Conservation (phyloP, 2,113 vertebrate genomes). For the Synchiropus splendidus region DNA sequence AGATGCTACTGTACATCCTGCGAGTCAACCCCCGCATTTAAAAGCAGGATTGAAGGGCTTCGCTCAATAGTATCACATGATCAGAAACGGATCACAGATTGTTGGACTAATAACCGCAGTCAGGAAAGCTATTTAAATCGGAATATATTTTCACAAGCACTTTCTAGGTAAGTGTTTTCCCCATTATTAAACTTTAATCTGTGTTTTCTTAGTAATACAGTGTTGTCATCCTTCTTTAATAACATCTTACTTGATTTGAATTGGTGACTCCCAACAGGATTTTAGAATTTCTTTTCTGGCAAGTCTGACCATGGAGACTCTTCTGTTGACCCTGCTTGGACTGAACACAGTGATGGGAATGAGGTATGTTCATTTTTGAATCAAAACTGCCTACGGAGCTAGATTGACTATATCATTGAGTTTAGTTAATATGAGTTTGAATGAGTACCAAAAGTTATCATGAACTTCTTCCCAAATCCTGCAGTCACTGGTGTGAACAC, state of each 20-base stretch:
- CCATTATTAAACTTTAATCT: background rate
- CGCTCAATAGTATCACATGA: constrained; percentile 9
- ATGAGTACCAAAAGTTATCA: too few species aligned
- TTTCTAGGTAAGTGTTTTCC: constrained; percentile 31
- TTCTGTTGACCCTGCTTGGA: constrained; percentile 53
- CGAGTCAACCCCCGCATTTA: constrained; percentile 40
- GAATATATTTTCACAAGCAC: constrained; percentile 1
- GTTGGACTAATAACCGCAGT: background rate
- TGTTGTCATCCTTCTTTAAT: background rate
- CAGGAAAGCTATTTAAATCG: background rate
- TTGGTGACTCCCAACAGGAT: background rate
- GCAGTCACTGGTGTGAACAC: constrained; percentile 77
- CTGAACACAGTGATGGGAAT: constrained; percentile 35
- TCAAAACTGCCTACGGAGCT: too few species aligned
- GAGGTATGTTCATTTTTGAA: constrained; percentile 59
- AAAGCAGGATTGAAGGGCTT: constrained; percentile 30
- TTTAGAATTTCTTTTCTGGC: background rate
- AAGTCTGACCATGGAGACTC: constrained; percentile 26
- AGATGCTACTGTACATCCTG: constrained; percentile 49
- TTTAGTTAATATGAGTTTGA: too few species aligned
- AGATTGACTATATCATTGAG: too few species aligned
- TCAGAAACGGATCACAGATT: constrained; percentile 2
- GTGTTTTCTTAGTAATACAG: background rate
- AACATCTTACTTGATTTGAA: background rate
- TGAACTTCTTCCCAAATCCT: background rate